These are phyloP conservation scores for Semnopithecus entellus DNA, from an alignment of 2,113 vertebrate genomes.

Conservation along the genomic window DNA sequence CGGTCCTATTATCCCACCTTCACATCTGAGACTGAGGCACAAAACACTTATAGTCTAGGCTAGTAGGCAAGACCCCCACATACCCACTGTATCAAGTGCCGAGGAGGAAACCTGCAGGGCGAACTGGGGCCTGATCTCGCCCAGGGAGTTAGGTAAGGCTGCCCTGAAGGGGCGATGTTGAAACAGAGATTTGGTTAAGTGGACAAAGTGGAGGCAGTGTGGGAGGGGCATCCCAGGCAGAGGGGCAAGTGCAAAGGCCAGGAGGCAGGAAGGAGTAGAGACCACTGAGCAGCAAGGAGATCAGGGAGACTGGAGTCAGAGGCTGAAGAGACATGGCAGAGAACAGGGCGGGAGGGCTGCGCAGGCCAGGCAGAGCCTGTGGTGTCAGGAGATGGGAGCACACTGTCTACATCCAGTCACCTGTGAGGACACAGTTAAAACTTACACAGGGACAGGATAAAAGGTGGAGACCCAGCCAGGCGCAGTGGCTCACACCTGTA, in stretches of 20 bases:
- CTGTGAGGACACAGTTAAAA: background rate
- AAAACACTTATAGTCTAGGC: background rate
- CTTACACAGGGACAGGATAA: background rate
- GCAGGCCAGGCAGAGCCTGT: background rate
- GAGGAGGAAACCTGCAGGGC: background rate
- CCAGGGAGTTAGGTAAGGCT: background rate
- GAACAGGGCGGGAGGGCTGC: background rate
- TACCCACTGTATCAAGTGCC: background rate
- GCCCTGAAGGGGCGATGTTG: background rate
- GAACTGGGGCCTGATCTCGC: too few species aligned
- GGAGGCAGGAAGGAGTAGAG: background rate
- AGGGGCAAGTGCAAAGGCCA: background rate
- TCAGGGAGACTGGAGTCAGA: background rate
- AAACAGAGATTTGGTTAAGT: background rate
- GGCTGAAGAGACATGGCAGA: background rate
- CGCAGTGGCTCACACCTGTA: too few species aligned
- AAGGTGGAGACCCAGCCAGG: too few species aligned
- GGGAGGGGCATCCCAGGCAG: background rate
- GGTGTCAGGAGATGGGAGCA: background rate
- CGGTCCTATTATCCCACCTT: background rate
- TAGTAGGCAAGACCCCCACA: background rate
- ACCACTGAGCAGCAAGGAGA: background rate
- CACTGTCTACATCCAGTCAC: fast-evolving
- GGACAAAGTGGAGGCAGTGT: background rate
- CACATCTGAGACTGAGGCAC: background rate